Evolutionary conservation across 1,140 invertebrate genomes (phyloP), one percentile per base, ranked within the genome.

Genomic region (Eumaeus atala): DNA sequence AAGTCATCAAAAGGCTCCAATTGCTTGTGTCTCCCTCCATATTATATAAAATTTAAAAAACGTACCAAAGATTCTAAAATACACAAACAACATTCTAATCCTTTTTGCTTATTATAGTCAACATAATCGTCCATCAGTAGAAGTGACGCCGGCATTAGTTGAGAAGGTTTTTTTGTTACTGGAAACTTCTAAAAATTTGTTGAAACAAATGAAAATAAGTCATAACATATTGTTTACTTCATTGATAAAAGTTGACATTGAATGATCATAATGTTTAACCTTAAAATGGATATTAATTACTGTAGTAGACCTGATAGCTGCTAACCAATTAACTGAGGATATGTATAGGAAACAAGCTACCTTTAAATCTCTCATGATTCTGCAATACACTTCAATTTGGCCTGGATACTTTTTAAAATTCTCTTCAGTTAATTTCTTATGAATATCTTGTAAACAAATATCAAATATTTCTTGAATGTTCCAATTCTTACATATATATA

Each of bases 81-180:
- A 14, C 37, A 28, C 36, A 60, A 51, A 48, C 73, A 81, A 58
- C 70, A 70, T 35, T 70, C 48, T 12, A 84, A 61, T 9, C 81
- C 81, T 58, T 77, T 79, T 1, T 66, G 55, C 63, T 72, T 81
- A 52, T 81, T 76, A 28, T 53, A 44, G 16, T 44, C 37, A 40
- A 69, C 54, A 53, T 74, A 80, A 50, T 84, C 79, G 59, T 84
- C 77, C 52, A 76, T 70, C 8, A 84, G 56, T 17, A 80, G 50
- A 8, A 84, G 49, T 18, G 67, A 58, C 6, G 68, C 47, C 35
- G 79, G 81, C 40, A 83, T 58, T 36, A 75, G 53, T 54, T 63
- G 66, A 14, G 64, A 54, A 1, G 71, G 67, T 38, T 66, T 74
- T 6, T 77, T 21, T 51, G 34, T 40, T 0, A 82, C 48, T 48